Evolutionary conservation across 2,888 invertebrate species (phyloP).

Genomic region (Leucania comma): DNA sequence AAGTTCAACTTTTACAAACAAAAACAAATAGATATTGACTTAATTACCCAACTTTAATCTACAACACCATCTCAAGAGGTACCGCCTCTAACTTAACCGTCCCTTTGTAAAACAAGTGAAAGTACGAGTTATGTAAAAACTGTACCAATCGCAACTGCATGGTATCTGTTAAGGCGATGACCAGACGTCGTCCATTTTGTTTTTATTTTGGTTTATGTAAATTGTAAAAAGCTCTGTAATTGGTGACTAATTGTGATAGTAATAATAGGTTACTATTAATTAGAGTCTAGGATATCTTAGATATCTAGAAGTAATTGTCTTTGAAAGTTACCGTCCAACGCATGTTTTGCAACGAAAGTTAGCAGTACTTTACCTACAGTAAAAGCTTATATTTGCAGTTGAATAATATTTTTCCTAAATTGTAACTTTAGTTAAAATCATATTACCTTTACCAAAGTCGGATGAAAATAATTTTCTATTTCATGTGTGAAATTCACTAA

Average conservation of each 20-base stretch:
- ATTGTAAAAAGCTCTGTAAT: constrained; percentile 6
- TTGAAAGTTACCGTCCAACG: neutral
- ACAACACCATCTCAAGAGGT: constrained; percentile 34
- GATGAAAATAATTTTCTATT: too few species aligned
- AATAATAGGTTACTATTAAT: too few species aligned
- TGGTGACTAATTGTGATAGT: constrained; percentile 20
- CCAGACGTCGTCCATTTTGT: neutral
- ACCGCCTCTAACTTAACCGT: neutral
- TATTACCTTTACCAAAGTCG: too few species aligned
- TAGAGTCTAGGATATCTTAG: too few species aligned
- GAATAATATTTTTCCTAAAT: too few species aligned
- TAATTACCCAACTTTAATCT: constrained; percentile 39
- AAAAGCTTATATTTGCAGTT: too few species aligned
- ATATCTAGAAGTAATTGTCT: neutral
- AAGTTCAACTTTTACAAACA: neutral
- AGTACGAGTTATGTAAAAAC: constrained; percentile 62
- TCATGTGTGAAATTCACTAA: too few species aligned
- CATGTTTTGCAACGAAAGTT: too few species aligned
- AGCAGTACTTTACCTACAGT: too few species aligned
- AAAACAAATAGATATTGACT: constrained; percentile 17
- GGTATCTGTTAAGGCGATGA: constrained; percentile 48
- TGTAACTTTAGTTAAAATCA: too few species aligned
- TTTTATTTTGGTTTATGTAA: constrained; percentile 44
- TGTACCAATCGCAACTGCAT: constrained; percentile 52
- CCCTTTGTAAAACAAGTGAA: constrained; percentile 58